Evolutionary conservation across 2,113 vertebrate species (phyloP), one percentile per base, ranked within the genome.

Genomic region (Pelecanus crispus): DNA sequence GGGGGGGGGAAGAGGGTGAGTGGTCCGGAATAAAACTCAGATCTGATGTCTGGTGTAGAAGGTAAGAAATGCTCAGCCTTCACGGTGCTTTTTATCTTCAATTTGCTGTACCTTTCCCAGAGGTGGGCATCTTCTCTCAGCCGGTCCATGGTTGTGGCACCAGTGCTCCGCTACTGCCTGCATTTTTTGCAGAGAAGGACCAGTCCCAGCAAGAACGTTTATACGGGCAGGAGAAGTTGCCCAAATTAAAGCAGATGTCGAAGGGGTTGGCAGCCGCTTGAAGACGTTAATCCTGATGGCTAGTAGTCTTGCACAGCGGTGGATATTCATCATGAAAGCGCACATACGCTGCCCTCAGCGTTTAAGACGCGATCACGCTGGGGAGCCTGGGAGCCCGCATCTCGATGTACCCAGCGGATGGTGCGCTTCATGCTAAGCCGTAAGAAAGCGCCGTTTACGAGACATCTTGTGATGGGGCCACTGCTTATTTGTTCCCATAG

Each of bases 401-500:
- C 66, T 29, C 20, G 1, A 1, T 6, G 50, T 2, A 4, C 38
- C 4, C 4, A 17, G 26, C 1, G 20, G 47, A 17, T 19, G 52
- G 34, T 7, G n/a, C 21, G 8, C 8, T 10, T 29, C 24, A 4
- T 7, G 32, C 49, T 6, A 3, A 28, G 42, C 74, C 3, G 0
- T 47, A 6, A 19, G 56, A 34, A n/a, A 63, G 81, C 12, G 71
- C 75, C 8, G 6, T 28, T 66, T 40, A 7, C n/a, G 8, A 88
- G 95, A 40, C 74, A 38, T 42, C 71, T 83, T 65, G 88, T 95
- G 92, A 66, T 9, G 4, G 81, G 93, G 94, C 91, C 66, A 9
- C 81, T 71, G 92, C 91, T 87, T 86, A 19, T 89, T 83, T 92
- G 97, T 96, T 97, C 95, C 97, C 96, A 96, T 97, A 93, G 97